Evolutionary conservation across 1,140 invertebrate genomes (phyloP).

Genomic region (Conus ventricosus): DNA sequence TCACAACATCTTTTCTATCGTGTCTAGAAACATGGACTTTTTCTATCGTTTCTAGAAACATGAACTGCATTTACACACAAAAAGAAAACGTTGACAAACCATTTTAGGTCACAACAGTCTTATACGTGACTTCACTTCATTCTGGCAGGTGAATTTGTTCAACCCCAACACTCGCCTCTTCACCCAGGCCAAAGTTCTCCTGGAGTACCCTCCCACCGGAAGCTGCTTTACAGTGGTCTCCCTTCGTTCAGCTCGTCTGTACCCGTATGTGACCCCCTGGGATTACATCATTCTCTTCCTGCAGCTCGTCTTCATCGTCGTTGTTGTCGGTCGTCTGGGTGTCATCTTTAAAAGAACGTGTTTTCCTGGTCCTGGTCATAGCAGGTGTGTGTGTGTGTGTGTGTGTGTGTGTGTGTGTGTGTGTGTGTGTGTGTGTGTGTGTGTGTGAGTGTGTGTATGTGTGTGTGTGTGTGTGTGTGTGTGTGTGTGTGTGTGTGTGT

Average conservation of each 20-base stretch:
- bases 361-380: not conserved
- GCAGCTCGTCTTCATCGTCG: constrained; percentile 58
- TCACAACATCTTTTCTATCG: too few species aligned
- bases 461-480: too few species aligned
- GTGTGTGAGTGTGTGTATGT: too few species aligned
- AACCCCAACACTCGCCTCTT: constrained; percentile 76
- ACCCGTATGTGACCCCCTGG: constrained; percentile 56
- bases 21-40: too few species aligned
- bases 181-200: constrained; percentile 50
- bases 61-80: too few species aligned
- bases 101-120: too few species aligned
- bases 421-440: too few species aligned
- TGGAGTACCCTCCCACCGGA: constrained; percentile 75
- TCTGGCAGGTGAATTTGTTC: constrained; percentile 76
- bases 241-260: constrained; percentile 56
- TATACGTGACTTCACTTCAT: not conserved
- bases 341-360: constrained; percentile 20
- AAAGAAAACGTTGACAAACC: too few species aligned
- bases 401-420: too few species aligned
- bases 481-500: too few species aligned
- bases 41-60: too few species aligned
- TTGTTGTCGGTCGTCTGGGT: constrained; percentile 39
- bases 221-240: constrained; percentile 48
- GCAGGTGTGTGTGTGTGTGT: constrained; percentile 2
- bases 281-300: constrained; percentile 59